Evolutionary conservation across 2,888 invertebrate genomes (phyloP), one percentile per base, ranked within the genome.

Genomic region (Drosophila meridionalis): DNA sequence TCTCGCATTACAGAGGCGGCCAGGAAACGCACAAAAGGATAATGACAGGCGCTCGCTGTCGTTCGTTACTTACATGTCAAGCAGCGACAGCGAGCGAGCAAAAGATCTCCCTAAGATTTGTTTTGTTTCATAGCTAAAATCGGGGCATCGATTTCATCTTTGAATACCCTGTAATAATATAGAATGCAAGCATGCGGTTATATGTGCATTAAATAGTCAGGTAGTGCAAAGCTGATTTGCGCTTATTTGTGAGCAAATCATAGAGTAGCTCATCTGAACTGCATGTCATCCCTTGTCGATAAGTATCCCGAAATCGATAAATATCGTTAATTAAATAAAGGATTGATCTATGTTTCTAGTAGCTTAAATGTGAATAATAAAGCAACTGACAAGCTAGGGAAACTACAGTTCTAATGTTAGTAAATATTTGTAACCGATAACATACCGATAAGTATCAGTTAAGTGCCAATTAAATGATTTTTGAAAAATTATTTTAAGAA

Each of bases 21-120:
- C 69, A 73, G 77, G 77, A 73, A 78, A 70, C 57, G 60, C 60
- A 57, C 43, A 64, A 79, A 78, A 79, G 78, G 80, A 79, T 79
- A 79, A 73, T 76, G 77, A 76, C 63, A 67, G 69, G 74, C 78
- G 65, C 55, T 20, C 36, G 30, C 62, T 58, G 72, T 64, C 64
- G 66, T 55, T 55, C 67, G 55, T 70, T 73, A 57, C 73, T 42
- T 63, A 40, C 62, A 76, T 77, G 73, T 66, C 65, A 69, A 68
- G 61, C 69, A 11, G 12, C 2, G 38, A 67, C 30, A n/a, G 32
- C 50, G 34, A 52, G 32, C 32, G 50, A 34, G 34, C n/a, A 32
- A 20, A 42, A 56, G 52, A 52, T 52, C 52, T 71, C 30, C 56
- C 30, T 5, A 9, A 45, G 75, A 69, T 74, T 70, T 78, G 34